Conservation (phyloP, 2,888 invertebrate species). For the Bimastos eiseni region DNA sequence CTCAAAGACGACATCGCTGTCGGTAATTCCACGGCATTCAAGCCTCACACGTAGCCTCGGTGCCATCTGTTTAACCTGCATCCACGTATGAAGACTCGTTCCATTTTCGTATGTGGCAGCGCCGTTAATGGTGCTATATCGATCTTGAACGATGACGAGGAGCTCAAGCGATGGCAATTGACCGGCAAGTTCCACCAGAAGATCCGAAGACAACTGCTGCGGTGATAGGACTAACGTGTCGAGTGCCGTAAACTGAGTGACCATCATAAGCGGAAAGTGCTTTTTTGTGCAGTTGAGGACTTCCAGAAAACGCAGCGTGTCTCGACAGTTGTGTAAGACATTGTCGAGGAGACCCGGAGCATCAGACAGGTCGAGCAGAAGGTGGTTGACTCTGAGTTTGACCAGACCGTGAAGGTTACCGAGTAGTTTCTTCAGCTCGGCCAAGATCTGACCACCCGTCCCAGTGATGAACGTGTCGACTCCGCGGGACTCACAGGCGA, state of each 20-base stretch:
- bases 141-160: slow-evolving; percentile 30
- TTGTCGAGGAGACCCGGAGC: slow-evolving; percentile 75
- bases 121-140: slow-evolving; percentile 69
- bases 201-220: slow-evolving; percentile 75
- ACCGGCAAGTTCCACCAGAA: slow-evolving; percentile 70
- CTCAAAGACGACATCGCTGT: slow-evolving; percentile 70
- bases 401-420: slow-evolving; percentile 70
- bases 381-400: slow-evolving; percentile 73
- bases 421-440: slow-evolving; percentile 65
- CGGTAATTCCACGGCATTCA: slow-evolving; percentile 55
- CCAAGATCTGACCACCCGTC: slow-evolving; percentile 70
- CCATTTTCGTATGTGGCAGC: slow-evolving; percentile 38
- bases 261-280: slow-evolving; percentile 74
- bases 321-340: slow-evolving; percentile 68
- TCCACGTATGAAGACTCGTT: slow-evolving; percentile 64
- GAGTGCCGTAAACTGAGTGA: slow-evolving; percentile 76
- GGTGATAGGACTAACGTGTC: slow-evolving; percentile 66
- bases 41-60: slow-evolving; percentile 73
- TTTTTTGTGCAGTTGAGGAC: slow-evolving; percentile 76
- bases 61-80: slow-evolving; percentile 67
- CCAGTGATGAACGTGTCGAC: slow-evolving; percentile 69
- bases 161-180: not conserved
- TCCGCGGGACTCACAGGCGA: slow-evolving; percentile 67
- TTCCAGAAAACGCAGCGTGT: slow-evolving; percentile 69
- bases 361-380: slow-evolving; percentile 71